Base-by-base conservation (phyloP, 2,113 vertebrate genomes). In the Phylloscopus whistleri region DNA sequence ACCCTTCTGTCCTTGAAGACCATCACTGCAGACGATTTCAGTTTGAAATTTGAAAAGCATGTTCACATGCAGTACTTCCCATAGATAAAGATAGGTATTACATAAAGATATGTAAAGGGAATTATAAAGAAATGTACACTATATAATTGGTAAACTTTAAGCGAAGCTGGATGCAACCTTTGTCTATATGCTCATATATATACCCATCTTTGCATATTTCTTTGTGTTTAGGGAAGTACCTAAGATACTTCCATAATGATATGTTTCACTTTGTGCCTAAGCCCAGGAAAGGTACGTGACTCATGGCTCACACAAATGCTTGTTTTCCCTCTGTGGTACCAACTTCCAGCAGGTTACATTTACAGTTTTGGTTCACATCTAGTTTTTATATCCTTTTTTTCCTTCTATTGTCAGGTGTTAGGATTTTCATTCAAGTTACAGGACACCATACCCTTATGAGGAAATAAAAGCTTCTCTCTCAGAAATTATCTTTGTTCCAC, bases 1-100 rank as follows among this genome's bases (percentile, higher is more conserved):
- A 93, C 91, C 96, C 83, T 95, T 96, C 97, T 24, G 93, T 98
- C 97, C 97, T 98, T 98, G 97, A 97, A 88, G 89, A 95, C 87
- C 81, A 87, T 69, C 83, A 84, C 27, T 76, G 88, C 84, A 90
- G 72, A 81, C 68, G 5, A 93, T 75, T 95, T 96, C 86, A 90
- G n/a, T 79, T 94, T 84, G 85, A 86, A 90, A 95, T 94, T 19
- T 90, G 85, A 88, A 96, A 96, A 96, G 80, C 78, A 91, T 93
- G 93, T 95, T 96, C 91, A 75, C 78, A 93, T 91, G 72, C 51
- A 90, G 90, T 84, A 90, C 73, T 96, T 91, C 83, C 88, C 95
- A 95, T 16, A 88, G 92, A 89, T 92, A 97, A 95, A 97, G 95
- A 97, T 90, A 87, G 0, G 0, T 37, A 87, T 94, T 35, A 35